Base-by-base conservation (phyloP, 2,797 vertebrate species). In the Intellagama lesueurii region DNA sequence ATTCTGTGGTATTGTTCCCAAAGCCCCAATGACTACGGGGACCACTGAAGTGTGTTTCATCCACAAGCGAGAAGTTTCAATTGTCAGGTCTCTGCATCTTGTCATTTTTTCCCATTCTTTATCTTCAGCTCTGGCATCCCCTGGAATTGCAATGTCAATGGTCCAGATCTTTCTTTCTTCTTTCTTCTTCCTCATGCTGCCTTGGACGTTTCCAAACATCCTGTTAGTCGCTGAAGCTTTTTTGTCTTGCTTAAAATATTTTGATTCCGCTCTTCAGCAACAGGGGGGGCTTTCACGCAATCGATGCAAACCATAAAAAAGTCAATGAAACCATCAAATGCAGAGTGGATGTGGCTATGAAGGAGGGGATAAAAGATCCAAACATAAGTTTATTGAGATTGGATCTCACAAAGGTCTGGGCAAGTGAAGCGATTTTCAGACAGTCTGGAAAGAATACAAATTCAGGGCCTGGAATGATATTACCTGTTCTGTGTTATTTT, bases 311-410 rank as follows among this genome's bases (percentile, higher is more conserved):
- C 68, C 12, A 81, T 44, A 60, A 69, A 73, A 22, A 81, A 81
- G 26, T 73, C 78, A 81, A 87, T 87, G 52, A 73, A 47, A 73
- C 69, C 73, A 87, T 81, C 64, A 60, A 73, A 64, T 73, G 77
- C 32, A 5, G 17, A 87, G 52, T 26, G 6, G 52, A 72, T 12
- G 1, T 6, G 3, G 17, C 12, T 8, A 22, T n/a, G 56, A 64
- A 64, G 16, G 17, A 17, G 22, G 22, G 8, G 28, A 17, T 14
- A 73, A 73, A 7, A 17, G 30, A 35, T 5, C 17, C 7, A 52
- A 52, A 5, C 9, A 32, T 11, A 72, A 72, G 2, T 8, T 9
- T 9, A 84, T 52, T 24, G 44, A 72, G 73, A 32, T n/a, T 11
- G 40, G 47, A 69, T 32, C 4, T 24, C 1, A 32, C 49, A n/a